A percentile compares a stretch with the other conserved stretches of the same genome.
phyloP scores from a whole-genome alignment of 2,797 vertebrate genomes.

The Echiichthys vipera region DNA sequence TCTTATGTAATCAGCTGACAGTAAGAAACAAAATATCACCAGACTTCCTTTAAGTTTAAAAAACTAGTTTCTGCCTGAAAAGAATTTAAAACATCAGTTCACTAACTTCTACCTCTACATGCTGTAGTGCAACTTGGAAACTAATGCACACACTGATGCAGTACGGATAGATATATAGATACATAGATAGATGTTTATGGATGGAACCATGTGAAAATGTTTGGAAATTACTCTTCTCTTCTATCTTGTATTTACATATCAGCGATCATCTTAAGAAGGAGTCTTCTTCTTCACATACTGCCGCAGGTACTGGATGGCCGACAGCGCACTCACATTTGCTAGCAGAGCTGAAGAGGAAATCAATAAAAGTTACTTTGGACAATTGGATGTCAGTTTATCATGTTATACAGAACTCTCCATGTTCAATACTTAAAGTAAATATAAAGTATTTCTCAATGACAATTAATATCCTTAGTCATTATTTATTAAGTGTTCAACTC shows the following conservation, averaged over 20 bases:
- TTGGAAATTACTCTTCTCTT: slow-evolving; percentile 44
- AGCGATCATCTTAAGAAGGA: slow-evolving; percentile 46
- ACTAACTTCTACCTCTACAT: neutral
- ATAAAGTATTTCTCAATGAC: neutral
- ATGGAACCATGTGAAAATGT: slow-evolving; percentile 73
- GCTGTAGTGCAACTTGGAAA: slow-evolving; percentile 1
- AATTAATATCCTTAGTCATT: neutral
- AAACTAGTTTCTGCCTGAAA: slow-evolving; percentile 6
- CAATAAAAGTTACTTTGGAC: slow-evolving; percentile 25
- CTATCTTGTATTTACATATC: slow-evolving; percentile 38
- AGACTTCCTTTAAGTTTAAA: neutral
- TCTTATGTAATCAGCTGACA: neutral
- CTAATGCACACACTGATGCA: neutral
- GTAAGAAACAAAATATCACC: neutral
- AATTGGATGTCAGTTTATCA: neutral
- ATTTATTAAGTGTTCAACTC: neutral
- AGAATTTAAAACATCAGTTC: neutral
- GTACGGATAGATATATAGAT: slow-evolving; percentile 11
- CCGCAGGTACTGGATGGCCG: slow-evolving; percentile 95
- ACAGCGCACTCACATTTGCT: slow-evolving; percentile 94
- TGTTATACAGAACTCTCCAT: neutral
- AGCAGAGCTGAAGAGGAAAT: slow-evolving; percentile 88
- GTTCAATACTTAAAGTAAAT: neutral
- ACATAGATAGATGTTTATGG: slow-evolving; percentile 27
- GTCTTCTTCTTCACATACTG: slow-evolving; percentile 81